These are phyloP conservation scores for Azorinus chamasolen DNA, from an alignment of 2,888 invertebrate species.

Conservation along the genomic window DNA sequence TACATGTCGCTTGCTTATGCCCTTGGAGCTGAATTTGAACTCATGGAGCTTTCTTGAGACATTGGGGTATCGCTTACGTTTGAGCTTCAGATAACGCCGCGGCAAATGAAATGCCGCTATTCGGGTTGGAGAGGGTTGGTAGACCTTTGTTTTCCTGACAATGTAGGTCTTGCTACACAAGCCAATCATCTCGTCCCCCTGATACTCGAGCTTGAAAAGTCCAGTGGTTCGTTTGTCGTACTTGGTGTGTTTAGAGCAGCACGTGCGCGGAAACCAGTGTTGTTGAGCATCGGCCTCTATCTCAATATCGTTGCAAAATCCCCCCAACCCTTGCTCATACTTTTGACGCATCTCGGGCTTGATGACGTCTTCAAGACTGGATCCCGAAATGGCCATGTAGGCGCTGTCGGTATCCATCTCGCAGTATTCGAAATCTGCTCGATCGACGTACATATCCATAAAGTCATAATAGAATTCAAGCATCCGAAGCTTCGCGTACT, in stretches of 20 bases:
- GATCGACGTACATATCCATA: constrained; percentile 50
- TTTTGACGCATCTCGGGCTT: constrained; percentile 29
- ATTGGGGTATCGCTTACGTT: not conserved
- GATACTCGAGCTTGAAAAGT: constrained; percentile 51
- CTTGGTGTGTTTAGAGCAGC: constrained; percentile 39
- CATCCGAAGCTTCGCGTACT: constrained; percentile 65
- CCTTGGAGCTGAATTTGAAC: constrained; percentile 50
- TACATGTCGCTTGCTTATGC: constrained; percentile 31
- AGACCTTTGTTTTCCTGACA: constrained; percentile 24
- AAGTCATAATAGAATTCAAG: constrained; percentile 62
- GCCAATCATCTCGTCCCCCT: constrained; percentile 53
- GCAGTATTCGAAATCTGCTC: constrained; percentile 47
- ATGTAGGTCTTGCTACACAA: constrained; percentile 54
- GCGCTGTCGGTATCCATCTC: constrained; percentile 66
- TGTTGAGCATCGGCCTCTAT: constrained; percentile 38
- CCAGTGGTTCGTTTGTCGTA: constrained; percentile 45
- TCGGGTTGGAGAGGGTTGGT: constrained; percentile 12
- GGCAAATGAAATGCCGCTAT: not conserved
- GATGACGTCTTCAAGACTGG: constrained; percentile 32
- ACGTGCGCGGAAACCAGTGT: constrained; percentile 55
- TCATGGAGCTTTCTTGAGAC: constrained; percentile 10
- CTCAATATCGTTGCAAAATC: constrained; percentile 20
- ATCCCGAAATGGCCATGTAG: constrained; percentile 56
- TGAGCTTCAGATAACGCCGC: too few relatives aligned
- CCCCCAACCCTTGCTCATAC: constrained; percentile 18